Evolutionary conservation across 2,888 invertebrate genomes (phyloP), one percentile per base, ranked within the genome.

Genomic region (Nomada fabriciana): DNA sequence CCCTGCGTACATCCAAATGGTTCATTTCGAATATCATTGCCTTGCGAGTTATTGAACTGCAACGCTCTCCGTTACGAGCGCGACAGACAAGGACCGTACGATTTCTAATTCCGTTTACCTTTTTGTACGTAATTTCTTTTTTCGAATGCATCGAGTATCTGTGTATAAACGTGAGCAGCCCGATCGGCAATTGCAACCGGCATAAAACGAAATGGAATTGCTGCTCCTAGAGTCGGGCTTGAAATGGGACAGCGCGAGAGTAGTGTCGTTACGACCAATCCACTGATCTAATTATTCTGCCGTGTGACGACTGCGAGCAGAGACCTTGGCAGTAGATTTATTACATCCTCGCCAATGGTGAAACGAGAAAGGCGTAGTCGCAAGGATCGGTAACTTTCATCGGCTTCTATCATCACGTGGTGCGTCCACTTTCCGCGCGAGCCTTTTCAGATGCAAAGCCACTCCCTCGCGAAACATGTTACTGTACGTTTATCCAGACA

Each of bases 301-400:
- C 2, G n/a, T 18, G 13, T 20, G 42, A 36, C 47, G 52, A 15
- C 29, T 5, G 60, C 67, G 29, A 47, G 36, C 47, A 7, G 60
- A 64, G 73, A 86, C 77, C 84, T 84, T 84, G 84, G 83, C 53
- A 77, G 63, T 52, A 76, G 69, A 87, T 87, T 86, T 80, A 86
- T 84, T 13, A 61, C 69, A 80, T 72, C 55, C 59, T 64, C 67
- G 82, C 18, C 23, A 42, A 60, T 64, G 71, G 85, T 79, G 83
- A 88, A 88, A 88, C 78, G 82, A 69, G 82, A 85, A 83, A 88
- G 85, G 76, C 73, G 60, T 75, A 76, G 75, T 75, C 64, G 60
- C 18, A 57, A 80, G 80, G 76, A 88, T 85, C 82, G 76, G 55
- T 59, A 77, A 85, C 88, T 88, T 88, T 88, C 88, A 87, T 88